Evolutionary conservation across 2,113 vertebrate genomes (phyloP).

Genomic region (Erinaceus europaeus): DNA sequence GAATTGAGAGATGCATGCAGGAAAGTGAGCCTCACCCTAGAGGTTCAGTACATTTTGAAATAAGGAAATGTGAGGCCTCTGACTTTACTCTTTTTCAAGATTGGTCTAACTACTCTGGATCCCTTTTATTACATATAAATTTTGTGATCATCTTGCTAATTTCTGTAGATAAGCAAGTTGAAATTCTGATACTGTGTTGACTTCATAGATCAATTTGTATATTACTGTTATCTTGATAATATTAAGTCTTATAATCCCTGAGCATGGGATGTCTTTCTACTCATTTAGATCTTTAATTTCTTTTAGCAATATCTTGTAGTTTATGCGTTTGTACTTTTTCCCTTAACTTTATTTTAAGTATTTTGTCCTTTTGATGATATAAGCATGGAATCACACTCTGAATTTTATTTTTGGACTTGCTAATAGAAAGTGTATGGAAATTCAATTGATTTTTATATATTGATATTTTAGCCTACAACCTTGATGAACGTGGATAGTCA

Average conservation of each 20-base stretch:
- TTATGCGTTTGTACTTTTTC: slow-evolving; percentile 1
- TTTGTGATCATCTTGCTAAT: not conserved
- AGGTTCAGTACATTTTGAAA: slow-evolving; percentile 11
- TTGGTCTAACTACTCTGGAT: not conserved
- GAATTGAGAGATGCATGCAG: no score
- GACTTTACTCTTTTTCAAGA: not conserved
- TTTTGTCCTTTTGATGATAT: not conserved
- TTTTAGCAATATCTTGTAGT: no score
- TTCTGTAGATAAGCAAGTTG: not conserved
- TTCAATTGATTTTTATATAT: no score
- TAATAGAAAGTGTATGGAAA: not conserved
- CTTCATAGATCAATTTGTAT: not conserved
- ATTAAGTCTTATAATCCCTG: not conserved
- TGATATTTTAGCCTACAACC: not conserved
- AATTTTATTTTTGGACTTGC: slow-evolving; percentile 12
- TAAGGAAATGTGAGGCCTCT: not conserved
- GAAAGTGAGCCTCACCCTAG: no score
- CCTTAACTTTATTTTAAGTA: not conserved
- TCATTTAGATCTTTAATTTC: no score
- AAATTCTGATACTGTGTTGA: not conserved
- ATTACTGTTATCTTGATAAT: not conserved
- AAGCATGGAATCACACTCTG: not conserved
- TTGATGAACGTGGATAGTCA: not conserved
- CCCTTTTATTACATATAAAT: not conserved
- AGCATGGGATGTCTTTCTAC: no score